Conservation (phyloP, 2,888 invertebrate genomes). For the Plutella xylostella region DNA sequence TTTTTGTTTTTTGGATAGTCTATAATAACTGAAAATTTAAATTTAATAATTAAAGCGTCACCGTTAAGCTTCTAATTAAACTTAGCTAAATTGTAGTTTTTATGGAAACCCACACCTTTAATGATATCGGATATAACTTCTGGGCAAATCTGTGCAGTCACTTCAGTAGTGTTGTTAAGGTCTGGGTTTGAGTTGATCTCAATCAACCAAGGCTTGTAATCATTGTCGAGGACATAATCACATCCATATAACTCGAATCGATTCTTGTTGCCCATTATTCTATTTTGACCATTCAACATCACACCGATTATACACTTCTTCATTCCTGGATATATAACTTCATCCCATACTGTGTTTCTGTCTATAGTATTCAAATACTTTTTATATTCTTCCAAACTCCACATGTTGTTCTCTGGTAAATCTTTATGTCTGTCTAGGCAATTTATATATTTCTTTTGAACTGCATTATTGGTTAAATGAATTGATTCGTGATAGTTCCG, state of each 20-base stretch:
- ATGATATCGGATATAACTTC: constrained; percentile 85
- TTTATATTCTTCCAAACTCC: constrained; percentile 81
- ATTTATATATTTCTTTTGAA: constrained; percentile 81
- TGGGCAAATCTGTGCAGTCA: constrained; percentile 86
- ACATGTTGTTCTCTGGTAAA: constrained; percentile 86
- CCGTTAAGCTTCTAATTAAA: too few species aligned
- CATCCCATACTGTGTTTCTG: constrained; percentile 75
- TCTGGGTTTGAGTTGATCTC: constrained; percentile 94
- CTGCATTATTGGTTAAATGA: constrained; percentile 89
- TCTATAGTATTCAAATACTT: constrained; percentile 70
- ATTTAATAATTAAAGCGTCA: constrained; percentile 1
- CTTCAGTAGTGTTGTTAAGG: constrained; percentile 82
- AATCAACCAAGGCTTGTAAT: constrained; percentile 88
- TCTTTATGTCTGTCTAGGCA: constrained; percentile 62
- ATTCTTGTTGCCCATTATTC: constrained; percentile 75
- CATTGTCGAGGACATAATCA: constrained; percentile 90
- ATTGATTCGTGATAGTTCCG: constrained; percentile 86
- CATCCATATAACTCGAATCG: constrained; percentile 93
- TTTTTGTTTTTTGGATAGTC: constrained; percentile 47
- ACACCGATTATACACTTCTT: constrained; percentile 84
- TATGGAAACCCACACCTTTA: constrained; percentile 76
- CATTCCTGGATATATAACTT: constrained; percentile 86
- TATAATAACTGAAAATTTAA: constrained; percentile 65
- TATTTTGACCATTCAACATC: constrained; percentile 82
- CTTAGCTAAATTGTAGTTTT: too few species aligned